phyloP scores from a whole-genome alignment of 2,113 vertebrate species.

The Lophura nycthemera region DNA sequence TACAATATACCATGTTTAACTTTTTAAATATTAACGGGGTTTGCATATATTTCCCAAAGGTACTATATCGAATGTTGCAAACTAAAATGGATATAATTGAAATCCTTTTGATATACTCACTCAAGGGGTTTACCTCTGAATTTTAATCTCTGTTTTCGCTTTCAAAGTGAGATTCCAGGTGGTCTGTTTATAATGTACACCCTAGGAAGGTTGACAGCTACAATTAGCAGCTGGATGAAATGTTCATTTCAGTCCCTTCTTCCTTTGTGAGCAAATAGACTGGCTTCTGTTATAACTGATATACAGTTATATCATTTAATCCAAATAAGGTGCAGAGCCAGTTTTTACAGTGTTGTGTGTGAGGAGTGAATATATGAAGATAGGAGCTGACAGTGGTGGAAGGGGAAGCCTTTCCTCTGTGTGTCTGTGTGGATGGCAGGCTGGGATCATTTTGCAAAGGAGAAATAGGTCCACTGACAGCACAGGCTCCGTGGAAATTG shows the following conservation, averaged over 20 bases:
- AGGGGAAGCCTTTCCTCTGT: neutral
- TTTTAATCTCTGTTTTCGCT: neutral
- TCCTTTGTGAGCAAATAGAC: neutral
- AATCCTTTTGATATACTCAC: slow-evolving; percentile 19
- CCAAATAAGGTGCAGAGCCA: neutral
- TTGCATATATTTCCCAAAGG: slow-evolving; percentile 33
- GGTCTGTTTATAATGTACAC: neutral
- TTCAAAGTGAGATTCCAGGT: neutral
- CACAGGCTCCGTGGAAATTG: neutral
- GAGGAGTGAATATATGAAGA: neutral
- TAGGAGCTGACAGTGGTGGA: neutral
- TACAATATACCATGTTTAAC: neutral
- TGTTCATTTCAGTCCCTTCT: neutral
- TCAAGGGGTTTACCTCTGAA: neutral
- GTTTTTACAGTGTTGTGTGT: neutral
- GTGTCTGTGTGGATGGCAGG: neutral
- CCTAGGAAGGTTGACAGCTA: neutral
- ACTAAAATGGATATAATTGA: neutral
- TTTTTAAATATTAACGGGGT: neutral
- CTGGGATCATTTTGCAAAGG: rapidly evolving
- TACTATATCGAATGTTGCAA: neutral
- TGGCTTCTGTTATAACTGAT: neutral
- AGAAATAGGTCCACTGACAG: rapidly evolving
- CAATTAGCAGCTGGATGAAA: neutral
- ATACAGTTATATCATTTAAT: neutral